Percentiles rank a stretch among this genome's conserved stretches.
Evolutionary conservation across 2,888 invertebrate genomes (phyloP).

Genomic region (Orthonevra nobilis): DNA sequence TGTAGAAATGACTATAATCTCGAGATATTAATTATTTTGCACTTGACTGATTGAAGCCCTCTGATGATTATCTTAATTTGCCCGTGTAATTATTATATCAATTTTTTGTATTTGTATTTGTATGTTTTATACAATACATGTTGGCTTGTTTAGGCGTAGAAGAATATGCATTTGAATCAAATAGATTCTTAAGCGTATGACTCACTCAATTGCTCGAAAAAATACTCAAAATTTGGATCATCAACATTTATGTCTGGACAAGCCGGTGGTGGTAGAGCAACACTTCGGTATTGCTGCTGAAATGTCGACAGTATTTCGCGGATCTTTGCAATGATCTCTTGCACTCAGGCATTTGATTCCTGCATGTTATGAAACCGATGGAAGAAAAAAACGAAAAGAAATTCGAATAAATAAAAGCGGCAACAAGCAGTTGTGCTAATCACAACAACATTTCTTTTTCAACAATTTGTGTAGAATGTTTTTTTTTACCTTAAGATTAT

Average conservation of each 20-base stretch:
- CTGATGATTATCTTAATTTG: constrained; percentile 14
- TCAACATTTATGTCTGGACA: constrained; percentile 77
- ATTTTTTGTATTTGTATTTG: constrained; percentile 21
- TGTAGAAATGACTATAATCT: constrained; percentile 54
- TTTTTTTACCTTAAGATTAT: constrained; percentile 96
- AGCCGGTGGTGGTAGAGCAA: constrained; percentile 78
- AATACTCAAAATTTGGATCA: constrained; percentile 68
- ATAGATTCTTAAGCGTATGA: constrained; percentile 63
- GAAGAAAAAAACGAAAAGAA: constrained; percentile 61
- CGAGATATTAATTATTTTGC: constrained; percentile 33
- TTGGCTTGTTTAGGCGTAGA: constrained; percentile 43
- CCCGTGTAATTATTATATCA: constrained; percentile 18
- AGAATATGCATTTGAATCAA: constrained; percentile 52
- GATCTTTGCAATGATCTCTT: constrained; percentile 92
- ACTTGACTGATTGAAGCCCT: constrained; percentile 51
- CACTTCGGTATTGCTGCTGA: constrained; percentile 81
- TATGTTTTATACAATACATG: constrained; percentile 30
- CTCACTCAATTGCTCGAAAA: constrained; percentile 68
- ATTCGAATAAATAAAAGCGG: constrained; percentile 57
- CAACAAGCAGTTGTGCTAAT: constrained; percentile 57
- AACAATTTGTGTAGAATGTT: background rate
- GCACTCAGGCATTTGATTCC: constrained; percentile 95
- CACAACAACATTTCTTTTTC: constrained; percentile 46
- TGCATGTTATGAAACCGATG: constrained; percentile 75
- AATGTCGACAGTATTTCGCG: constrained; percentile 89